Conservation (phyloP, 2,888 invertebrate species). For the Philereme vetulata region DNA sequence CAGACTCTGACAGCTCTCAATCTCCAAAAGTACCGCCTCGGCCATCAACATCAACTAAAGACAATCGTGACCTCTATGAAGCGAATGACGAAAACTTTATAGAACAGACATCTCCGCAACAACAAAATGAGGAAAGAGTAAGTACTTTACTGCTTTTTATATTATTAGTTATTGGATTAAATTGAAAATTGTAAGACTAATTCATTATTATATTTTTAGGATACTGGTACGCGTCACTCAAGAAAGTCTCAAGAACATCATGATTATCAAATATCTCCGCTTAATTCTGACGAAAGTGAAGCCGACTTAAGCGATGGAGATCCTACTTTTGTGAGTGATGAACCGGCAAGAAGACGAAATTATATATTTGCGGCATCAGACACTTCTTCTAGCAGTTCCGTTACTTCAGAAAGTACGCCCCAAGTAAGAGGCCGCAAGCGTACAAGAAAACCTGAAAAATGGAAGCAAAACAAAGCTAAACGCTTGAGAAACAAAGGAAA, state of each 20-base stretch:
- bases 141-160: slow-evolving; percentile 5
- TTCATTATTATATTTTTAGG: slow-evolving; percentile 5
- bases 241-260: slow-evolving; percentile 5
- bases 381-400: slow-evolving; percentile 5
- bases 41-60: slow-evolving; percentile 5
- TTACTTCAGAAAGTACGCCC: slow-evolving; percentile 5
- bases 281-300: slow-evolving; percentile 5
- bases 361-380: slow-evolving; percentile 5
- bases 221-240: slow-evolving; percentile 5
- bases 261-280: slow-evolving; percentile 5
- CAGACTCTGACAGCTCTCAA: slow-evolving; percentile 4
- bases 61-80: slow-evolving; percentile 5
- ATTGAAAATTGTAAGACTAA: slow-evolving; percentile 4
- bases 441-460: slow-evolving; percentile 4
- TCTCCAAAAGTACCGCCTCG: slow-evolving; percentile 4
- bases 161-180: slow-evolving; percentile 5
- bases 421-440: slow-evolving; percentile 5
- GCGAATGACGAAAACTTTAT: slow-evolving; percentile 4
- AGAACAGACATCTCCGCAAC: slow-evolving; percentile 5
- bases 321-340: slow-evolving; percentile 4
- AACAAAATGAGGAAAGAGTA: slow-evolving; percentile 5
- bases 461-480: background rate
- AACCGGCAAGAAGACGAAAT: slow-evolving; percentile 4
- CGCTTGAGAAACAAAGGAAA: slow-evolving; percentile 5
- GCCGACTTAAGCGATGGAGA: slow-evolving; percentile 4